phyloP scores from a whole-genome alignment of 2,113 vertebrate species.

The Rousettus leschenaultii region DNA sequence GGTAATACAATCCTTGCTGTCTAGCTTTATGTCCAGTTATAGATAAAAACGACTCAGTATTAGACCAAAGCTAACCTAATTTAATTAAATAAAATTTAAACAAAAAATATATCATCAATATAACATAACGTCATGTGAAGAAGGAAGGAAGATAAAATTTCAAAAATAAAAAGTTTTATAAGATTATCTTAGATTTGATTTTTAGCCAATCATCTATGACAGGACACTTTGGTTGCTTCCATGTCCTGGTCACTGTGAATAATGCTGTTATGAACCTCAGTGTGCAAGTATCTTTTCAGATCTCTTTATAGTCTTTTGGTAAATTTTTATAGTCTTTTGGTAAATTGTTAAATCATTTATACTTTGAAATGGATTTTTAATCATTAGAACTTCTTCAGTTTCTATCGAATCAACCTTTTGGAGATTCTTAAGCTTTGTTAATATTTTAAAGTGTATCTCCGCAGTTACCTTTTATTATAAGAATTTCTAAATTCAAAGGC shows the following conservation, averaged over 20 bases:
- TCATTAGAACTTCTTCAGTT: not conserved
- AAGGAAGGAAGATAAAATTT: not conserved
- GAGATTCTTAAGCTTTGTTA: not conserved
- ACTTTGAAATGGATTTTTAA: not conserved
- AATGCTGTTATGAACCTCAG: too few species aligned
- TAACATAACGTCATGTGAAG: not conserved
- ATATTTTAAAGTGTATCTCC: not conserved
- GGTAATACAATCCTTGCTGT: not conserved
- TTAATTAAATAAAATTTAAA: not conserved
- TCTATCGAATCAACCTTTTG: not conserved
- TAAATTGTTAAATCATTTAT: not conserved
- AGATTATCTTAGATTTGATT: not conserved
- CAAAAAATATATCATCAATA: not conserved
- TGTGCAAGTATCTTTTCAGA: too few species aligned
- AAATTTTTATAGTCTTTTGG: not conserved
- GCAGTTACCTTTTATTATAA: not conserved
- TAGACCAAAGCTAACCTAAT: not conserved
- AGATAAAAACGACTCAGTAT: not conserved
- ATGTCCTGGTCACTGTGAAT: too few species aligned
- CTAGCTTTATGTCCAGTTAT: not conserved
- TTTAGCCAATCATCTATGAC: too few species aligned
- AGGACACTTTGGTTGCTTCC: too few species aligned
- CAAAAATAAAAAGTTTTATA: not conserved
- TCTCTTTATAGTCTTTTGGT: too few species aligned
- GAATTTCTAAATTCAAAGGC: not conserved